Evolutionary conservation across 2,888 invertebrate genomes (phyloP).

Genomic region (Meloe dianella): DNA sequence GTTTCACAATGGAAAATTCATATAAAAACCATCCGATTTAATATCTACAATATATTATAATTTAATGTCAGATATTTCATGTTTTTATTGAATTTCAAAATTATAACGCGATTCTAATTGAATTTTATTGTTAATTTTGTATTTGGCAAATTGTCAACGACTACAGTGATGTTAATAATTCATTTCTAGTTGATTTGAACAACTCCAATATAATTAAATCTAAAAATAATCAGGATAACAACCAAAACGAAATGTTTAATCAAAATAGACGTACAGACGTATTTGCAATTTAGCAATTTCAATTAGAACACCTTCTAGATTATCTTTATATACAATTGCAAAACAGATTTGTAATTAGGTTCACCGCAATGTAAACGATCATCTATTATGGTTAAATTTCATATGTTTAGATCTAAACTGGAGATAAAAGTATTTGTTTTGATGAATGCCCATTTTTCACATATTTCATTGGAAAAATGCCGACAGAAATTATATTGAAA

Average conservation of each 20-base stretch:
- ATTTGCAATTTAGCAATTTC: background rate
- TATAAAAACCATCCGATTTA: background rate
- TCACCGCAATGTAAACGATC: background rate
- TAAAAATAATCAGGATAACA: background rate
- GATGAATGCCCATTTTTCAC: background rate
- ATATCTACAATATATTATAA: background rate
- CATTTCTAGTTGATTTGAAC: background rate
- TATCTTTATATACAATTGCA: too few species aligned
- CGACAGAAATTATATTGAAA: background rate
- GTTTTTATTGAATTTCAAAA: background rate
- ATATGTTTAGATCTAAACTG: background rate
- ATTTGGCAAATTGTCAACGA: background rate
- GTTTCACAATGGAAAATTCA: too few species aligned
- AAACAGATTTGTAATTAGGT: background rate
- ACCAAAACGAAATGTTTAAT: background rate
- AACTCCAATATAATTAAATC: background rate
- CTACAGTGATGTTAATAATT: background rate
- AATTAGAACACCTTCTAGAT: background rate
- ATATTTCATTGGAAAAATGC: background rate
- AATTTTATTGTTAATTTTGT: conserved; percentile 10
- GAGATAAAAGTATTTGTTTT: background rate
- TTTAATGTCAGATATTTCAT: background rate
- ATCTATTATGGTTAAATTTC: background rate
- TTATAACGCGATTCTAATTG: conserved; percentile 1
- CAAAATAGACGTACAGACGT: background rate